Evolutionary conservation across 1,140 invertebrate species (phyloP), one percentile per base, ranked within the genome.

Genomic region (Leptinotarsa undecemlineata): DNA sequence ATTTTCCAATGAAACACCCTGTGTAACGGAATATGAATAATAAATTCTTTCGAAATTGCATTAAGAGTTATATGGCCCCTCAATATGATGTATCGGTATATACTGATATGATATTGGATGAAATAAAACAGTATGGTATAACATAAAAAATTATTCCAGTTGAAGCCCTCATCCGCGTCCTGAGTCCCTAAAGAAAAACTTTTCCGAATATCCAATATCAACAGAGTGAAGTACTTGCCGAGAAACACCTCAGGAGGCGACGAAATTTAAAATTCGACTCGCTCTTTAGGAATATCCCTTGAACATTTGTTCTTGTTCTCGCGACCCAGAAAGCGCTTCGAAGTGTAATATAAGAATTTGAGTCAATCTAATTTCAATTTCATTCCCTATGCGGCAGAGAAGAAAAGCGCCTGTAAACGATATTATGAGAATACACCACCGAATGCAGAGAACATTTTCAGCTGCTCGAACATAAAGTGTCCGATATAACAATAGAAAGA

Each of bases 401-500:
- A 20, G 61, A 26, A 63, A 19, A 72, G 20, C 62, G 23, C 60
- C 48, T 33, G 23, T 72, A 64, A 60, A 72, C 71, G 71, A 63
- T 72, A 72, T 60, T 48, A 70, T 70, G 42, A 19, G 68, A 70
- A 72, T 64, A 72, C 62, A 63, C 42, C 26, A 17, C 42, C 47
- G 17, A 72, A 64, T 63, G 33, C 62, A 21, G 71, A 72, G 71
- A 64, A 71, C 69, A 71, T 71, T 71, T 71, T 48, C 69, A 61
- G 33, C 72, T 68, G 63, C 66, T 71, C 48, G 71, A 67, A 75
- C 77, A 75, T 78, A 78, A 78, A 78, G 71, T 75, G 74, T 64
- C 74, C 77, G 67, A 78, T 78, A 78, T 78, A 78, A 78, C 77
- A 78, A 78, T 76, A 70, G 77, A 78, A 78, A 78, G 77, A 78